Conservation (phyloP, 2,888 invertebrate genomes). For the Gordius sp. region DNA sequence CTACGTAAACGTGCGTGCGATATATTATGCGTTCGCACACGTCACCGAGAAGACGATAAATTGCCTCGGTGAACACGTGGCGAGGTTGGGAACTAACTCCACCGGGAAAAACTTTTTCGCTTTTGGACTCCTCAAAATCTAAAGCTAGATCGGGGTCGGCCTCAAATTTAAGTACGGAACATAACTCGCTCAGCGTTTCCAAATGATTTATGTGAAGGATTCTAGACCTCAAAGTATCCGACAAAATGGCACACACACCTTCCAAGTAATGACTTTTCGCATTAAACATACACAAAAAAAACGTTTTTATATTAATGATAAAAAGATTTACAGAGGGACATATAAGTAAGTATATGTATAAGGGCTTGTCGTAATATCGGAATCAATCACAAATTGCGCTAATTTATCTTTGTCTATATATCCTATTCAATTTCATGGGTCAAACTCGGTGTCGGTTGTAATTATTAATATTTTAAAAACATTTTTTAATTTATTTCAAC, state of each 20-base stretch:
- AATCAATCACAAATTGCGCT: too few species aligned
- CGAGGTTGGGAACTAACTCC: neutral
- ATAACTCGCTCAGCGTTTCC: conserved; percentile 83
- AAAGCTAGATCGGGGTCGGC: neutral
- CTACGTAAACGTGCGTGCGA: conserved; percentile 68
- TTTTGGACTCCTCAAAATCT: too few species aligned
- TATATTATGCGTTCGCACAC: conserved; percentile 84
- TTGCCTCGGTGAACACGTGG: neutral
- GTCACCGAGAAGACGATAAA: conserved; percentile 34
- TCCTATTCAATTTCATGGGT: too few species aligned
- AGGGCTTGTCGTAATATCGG: too few species aligned
- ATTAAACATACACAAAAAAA: neutral
- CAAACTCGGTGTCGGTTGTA: too few species aligned
- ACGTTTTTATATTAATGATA: neutral
- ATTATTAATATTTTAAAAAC: too few species aligned
- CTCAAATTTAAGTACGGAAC: conserved; percentile 39
- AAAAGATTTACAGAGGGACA: too few species aligned
- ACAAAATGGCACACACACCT: conserved; percentile 33
- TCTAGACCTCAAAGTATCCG: conserved; percentile 67
- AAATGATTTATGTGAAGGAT: conserved; percentile 85
- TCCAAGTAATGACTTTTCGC: neutral
- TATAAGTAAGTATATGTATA: too few species aligned
- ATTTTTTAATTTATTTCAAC: too few species aligned
- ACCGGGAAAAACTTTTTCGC: neutral
- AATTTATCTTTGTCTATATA: too few species aligned